Evolutionary conservation across 2,113 vertebrate genomes (phyloP).

Genomic region (Nicator chloris): DNA sequence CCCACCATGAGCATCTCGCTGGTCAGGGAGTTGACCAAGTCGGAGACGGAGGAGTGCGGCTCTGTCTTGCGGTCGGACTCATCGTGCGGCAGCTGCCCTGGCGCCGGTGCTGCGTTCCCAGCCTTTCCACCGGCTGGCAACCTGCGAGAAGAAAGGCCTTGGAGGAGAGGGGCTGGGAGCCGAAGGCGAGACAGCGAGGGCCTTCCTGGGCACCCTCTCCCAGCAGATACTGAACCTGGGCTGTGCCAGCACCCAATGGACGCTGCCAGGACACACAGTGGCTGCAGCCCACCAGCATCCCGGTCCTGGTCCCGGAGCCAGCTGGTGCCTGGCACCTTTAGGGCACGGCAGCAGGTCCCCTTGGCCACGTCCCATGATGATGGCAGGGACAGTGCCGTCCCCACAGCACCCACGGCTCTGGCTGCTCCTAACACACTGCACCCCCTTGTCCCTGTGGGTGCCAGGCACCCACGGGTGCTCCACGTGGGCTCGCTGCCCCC

Average conservation of each 20-base stretch:
- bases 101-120: constrained; percentile 76
- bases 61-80: constrained; percentile 83
- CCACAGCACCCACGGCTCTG: not conserved
- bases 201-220: not conserved
- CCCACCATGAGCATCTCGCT: constrained; percentile 99
- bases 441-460: not conserved
- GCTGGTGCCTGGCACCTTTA: not conserved
- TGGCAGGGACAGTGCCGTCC: not conserved
- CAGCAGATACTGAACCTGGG: not conserved
- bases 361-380: not conserved
- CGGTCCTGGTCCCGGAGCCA: not conserved
- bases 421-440: not conserved
- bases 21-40: constrained; percentile 95
- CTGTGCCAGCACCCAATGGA: fast-evolving
- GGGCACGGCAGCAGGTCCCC: not conserved
- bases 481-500: not conserved
- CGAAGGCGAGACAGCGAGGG: not conserved
- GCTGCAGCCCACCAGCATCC: not conserved
- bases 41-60: constrained; percentile 89
- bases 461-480: not conserved
- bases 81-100: constrained; percentile 86
- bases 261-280: fast-evolving
- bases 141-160: constrained; percentile 64
- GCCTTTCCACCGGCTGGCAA: constrained; percentile 84
- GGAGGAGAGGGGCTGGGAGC: not conserved